Base-by-base conservation (phyloP, 2,888 invertebrate genomes). In the Baccha elongata region DNA sequence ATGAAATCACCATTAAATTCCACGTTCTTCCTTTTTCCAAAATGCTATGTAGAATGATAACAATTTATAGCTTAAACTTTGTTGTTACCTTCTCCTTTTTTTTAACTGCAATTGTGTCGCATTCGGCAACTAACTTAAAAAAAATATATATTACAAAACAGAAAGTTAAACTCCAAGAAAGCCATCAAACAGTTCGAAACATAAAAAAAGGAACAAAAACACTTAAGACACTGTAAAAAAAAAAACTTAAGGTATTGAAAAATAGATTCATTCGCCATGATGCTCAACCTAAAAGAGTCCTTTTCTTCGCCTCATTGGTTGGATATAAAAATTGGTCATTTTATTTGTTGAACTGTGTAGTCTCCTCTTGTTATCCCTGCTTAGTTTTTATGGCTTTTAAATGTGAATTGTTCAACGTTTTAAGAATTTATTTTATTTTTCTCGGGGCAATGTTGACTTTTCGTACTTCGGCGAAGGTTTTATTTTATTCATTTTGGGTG, bases 321-420 rank as follows among this genome's bases (percentile, higher is more conserved):
- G 42, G 44, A 58, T 69, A 69, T 74, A 74, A 74, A 80, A 69
- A 68, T 48, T 23, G 80, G 74, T 74, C 74, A 74, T 29, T 74
- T 74, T 74, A 80, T 74, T 69, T 52, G 6, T 52, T 32, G 17
- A 32, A 52, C 29, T 52, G 52, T 55, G 62, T 48, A 62, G 62
- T 74, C 52, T 68, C 40, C 26, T 15, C 73, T 26, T 55, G 50
- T 62, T 62, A 13, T n/a, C 53, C 55, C 32, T 65, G 13, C 58
- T 64, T 55, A 58, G 55, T 55, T 80, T 80, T 69, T 69, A 74
- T 74, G 23, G 74, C 58, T 80, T 80, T 74, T 65, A 69, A 80
- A 69, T 80, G 53, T 44, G 42, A 69, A 74, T 69, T 58, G 48
- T 62, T 64, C 58, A 26, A 69, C 32, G 50, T 62, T 73, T 42